phyloP scores from a whole-genome alignment of 2,888 invertebrate species.

The Pristionchus exspectatus region DNA sequence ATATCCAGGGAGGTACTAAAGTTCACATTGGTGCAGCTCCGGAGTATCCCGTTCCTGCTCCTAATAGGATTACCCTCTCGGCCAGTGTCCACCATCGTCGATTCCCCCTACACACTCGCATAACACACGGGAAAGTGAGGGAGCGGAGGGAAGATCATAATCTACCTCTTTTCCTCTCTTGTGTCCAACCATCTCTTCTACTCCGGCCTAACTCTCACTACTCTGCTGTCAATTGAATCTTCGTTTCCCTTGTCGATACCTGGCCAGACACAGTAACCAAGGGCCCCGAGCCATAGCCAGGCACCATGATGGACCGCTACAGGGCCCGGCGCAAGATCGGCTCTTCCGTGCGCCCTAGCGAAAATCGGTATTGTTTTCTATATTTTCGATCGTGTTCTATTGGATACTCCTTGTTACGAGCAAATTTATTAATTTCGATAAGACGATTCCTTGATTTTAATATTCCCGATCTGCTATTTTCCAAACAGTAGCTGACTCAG shows the following conservation, averaged over 20 bases:
- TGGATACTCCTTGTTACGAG: no score
- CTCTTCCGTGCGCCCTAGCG: not conserved
- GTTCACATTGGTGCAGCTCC: not conserved
- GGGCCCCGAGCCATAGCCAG: not conserved
- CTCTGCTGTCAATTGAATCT: constrained; percentile 18
- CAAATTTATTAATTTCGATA: no score
- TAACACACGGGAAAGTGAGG: not conserved
- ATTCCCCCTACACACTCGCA: not conserved
- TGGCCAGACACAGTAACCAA: not conserved
- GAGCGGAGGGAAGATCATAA: constrained; percentile 12
- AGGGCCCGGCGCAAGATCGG: not conserved
- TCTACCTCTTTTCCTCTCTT: not conserved
- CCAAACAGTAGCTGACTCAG: constrained; percentile 26
- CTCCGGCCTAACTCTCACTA: not conserved
- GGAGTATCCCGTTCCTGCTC: constrained; percentile 7
- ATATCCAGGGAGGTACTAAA: not conserved
- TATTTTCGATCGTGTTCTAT: no score
- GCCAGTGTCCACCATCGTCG: not conserved
- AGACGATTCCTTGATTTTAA: not conserved
- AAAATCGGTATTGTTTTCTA: not conserved
- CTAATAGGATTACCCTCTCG: constrained; percentile 42
- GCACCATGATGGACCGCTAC: not conserved
- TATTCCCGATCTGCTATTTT: not conserved
- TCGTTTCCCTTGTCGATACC: not conserved
- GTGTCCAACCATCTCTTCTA: not conserved